These are phyloP conservation scores for Stichopus chloronotus DNA, from an alignment of 35 echinoderm and acorn worm species.

Conservation along the genomic window DNA sequence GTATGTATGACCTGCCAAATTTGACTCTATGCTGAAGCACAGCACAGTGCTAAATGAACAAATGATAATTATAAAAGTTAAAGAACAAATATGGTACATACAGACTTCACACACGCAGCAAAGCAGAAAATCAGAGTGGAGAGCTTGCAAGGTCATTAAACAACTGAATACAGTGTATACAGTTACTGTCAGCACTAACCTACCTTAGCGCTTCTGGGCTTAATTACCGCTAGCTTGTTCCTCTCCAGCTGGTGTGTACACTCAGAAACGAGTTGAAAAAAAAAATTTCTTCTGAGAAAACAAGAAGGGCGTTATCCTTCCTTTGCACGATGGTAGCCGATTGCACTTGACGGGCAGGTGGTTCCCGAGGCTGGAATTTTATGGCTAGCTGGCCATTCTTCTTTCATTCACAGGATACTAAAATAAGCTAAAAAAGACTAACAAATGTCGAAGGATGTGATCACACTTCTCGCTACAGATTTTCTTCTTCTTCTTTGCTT, in stretches of 20 bases:
- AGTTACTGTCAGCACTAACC: background rate
- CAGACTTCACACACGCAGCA: no score
- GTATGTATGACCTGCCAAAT: no score
- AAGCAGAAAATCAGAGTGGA: no score
- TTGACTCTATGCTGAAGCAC: no score
- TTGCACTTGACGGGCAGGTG: background rate
- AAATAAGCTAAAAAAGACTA: no score
- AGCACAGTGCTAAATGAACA: no score
- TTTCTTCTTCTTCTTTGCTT: background rate
- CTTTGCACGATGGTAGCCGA: background rate
- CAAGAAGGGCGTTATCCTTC: conserved; percentile 1
- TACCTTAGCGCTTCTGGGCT: conserved; percentile 46
- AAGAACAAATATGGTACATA: no score
- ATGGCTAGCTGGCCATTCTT: background rate
- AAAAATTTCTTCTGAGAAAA: background rate
- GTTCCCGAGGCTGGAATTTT: conserved; percentile 20
- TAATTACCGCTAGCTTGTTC: background rate
- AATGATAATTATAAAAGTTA: no score
- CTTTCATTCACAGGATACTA: background rate
- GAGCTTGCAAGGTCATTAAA: no score
- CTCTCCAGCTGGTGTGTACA: background rate
- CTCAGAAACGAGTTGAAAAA: background rate
- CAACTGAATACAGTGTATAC: no score
- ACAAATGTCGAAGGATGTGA: no score
- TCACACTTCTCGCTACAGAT: no score